A percentile compares a stretch with the other conserved stretches of the same genome.
Conservation (phyloP, 1,140 invertebrate species). For the Bombus superbus region DNA sequence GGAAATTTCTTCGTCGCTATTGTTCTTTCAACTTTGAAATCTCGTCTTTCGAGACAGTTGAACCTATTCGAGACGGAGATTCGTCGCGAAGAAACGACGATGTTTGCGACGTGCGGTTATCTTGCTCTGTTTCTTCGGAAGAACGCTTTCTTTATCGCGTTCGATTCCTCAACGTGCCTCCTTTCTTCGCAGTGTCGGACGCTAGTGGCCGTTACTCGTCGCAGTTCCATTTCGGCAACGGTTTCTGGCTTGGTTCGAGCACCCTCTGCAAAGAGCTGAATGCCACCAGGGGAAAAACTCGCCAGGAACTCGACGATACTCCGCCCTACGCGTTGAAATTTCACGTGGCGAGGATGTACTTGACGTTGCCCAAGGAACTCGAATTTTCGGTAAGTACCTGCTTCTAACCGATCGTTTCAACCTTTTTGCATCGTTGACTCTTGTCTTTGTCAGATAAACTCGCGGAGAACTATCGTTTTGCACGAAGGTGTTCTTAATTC, state of each 20-base stretch:
- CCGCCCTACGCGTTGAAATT: conserved; percentile 86
- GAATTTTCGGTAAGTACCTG: conserved; percentile 85
- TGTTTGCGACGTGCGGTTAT: neutral
- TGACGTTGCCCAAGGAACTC: conserved; percentile 85
- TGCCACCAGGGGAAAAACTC: conserved; percentile 58
- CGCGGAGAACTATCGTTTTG: neutral
- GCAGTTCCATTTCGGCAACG: conserved; percentile 91
- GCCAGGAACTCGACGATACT: conserved; percentile 74
- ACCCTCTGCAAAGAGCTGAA: conserved; percentile 86
- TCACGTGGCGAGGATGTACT: conserved; percentile 86
- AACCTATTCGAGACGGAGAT: neutral
- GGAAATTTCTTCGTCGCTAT: neutral
- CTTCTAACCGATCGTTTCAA: neutral
- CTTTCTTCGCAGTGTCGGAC: conserved; percentile 87
- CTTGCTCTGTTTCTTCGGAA: neutral
- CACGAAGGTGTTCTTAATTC: neutral
- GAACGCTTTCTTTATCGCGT: neutral
- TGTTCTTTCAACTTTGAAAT: neutral
- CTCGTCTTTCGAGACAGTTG: neutral
- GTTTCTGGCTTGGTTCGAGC: conserved; percentile 91
- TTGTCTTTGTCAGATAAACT: neutral
- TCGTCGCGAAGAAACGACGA: neutral
- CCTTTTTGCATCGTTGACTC: too few species aligned
- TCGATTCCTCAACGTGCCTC: neutral
- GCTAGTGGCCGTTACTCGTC: conserved; percentile 92